phyloP scores from a whole-genome alignment of 2,888 invertebrate species.

The Pristionchus fissidentatus region DNA sequence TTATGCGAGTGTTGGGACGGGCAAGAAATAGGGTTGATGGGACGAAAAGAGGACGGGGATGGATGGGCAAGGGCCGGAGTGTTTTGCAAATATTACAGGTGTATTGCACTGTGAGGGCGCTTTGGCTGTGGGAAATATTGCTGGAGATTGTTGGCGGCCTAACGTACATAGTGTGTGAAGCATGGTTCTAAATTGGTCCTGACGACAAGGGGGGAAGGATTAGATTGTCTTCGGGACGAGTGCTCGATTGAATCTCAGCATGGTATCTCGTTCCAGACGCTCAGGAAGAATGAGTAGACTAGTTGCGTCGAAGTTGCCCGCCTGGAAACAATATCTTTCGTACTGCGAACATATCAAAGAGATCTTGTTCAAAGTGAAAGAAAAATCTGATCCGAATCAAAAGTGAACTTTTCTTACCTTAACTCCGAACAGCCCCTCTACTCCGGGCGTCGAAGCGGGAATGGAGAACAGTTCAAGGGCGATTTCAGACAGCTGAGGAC shows the following conservation, averaged over 20 bases:
- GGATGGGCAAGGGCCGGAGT: neutral
- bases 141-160: neutral
- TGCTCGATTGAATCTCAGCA: constrained; percentile 58
- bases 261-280: constrained; percentile 56
- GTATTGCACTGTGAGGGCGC: too few relatives aligned
- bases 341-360: neutral
- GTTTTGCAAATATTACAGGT: constrained; percentile 1
- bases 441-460: constrained; percentile 63
- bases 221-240: constrained; percentile 48
- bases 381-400: neutral
- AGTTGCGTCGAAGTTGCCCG: constrained; percentile 2
- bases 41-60: neutral
- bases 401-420: constrained; percentile 4
- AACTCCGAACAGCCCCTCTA: constrained; percentile 1
- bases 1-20: too few relatives aligned
- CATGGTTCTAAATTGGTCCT: neutral
- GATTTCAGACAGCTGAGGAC: constrained; percentile 62
- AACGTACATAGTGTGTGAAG: neutral
- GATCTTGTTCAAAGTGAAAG: constrained; percentile 30
- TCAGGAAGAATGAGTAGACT: constrained; percentile 49
- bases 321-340: neutral
- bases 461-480: constrained; percentile 67
- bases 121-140: constrained; percentile 26
- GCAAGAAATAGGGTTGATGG: neutral
- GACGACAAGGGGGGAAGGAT: neutral